Evolutionary conservation across 2,888 invertebrate species (phyloP).

Genomic region (Drosophila tripunctata): DNA sequence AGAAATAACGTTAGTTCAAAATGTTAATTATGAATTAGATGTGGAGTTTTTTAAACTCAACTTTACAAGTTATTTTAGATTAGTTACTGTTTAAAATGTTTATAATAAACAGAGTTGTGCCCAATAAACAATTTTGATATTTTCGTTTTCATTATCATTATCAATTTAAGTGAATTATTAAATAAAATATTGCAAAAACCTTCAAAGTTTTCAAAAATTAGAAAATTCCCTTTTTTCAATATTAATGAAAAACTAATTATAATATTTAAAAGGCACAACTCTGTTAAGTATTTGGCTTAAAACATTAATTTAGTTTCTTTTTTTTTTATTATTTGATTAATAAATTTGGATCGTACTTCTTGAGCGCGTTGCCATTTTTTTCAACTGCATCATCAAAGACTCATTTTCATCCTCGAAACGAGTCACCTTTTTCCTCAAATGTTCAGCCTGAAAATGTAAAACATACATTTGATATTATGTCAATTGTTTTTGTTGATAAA

Average conservation of each 20-base stretch:
- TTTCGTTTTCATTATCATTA: too few species aligned
- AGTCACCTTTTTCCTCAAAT: conserved; percentile 94
- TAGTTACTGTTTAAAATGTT: conserved; percentile 29
- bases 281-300: conserved; percentile 13
- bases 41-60: neutral
- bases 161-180: too few species aligned
- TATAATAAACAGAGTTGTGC: too few species aligned
- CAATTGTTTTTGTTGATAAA: conserved; percentile 9
- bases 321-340: conserved; percentile 3
- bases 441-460: conserved; percentile 89
- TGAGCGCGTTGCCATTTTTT: conserved; percentile 96
- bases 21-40: conserved; percentile 15
- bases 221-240: too few species aligned
- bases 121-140: too few species aligned
- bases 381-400: conserved; percentile 96
- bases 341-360: conserved; percentile 87
- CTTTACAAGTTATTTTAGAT: conserved; percentile 2
- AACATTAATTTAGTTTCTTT: neutral
- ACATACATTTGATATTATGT: conserved; percentile 54
- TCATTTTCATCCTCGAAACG: conserved; percentile 99
- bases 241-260: too few species aligned
- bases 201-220: too few species aligned
- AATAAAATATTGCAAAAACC: too few species aligned
- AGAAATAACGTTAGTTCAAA: conserved; percentile 52
- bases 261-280: too few species aligned